phyloP scores from a whole-genome alignment of 2,113 vertebrate genomes.

The Cyanocitta stelleri region DNA sequence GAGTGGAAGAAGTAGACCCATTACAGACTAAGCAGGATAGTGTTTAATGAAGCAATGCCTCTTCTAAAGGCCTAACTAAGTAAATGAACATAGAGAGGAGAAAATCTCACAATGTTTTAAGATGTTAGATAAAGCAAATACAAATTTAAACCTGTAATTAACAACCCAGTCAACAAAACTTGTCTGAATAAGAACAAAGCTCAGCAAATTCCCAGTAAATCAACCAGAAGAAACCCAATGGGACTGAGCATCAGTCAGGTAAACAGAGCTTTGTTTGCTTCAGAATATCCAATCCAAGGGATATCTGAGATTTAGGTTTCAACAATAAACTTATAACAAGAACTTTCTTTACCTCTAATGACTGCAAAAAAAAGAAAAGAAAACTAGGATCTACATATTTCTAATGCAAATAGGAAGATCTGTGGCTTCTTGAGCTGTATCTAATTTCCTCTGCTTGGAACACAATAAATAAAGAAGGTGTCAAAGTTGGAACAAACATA shows the following conservation, averaged over 20 bases:
- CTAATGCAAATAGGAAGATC: not conserved
- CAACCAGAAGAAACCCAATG: not conserved
- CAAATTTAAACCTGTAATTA: conserved; percentile 12
- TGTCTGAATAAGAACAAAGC: not conserved
- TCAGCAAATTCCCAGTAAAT: conserved; percentile 26
- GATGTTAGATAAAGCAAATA: not conserved
- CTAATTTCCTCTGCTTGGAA: not conserved
- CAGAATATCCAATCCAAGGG: not conserved
- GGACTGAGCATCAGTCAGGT: not conserved
- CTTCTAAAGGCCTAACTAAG: not conserved
- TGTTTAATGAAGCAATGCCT: conserved; percentile 34
- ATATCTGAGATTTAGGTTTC: not conserved
- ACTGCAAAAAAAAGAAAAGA: not conserved
- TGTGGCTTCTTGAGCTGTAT: not conserved
- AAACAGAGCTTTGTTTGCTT: not conserved
- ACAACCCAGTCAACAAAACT: not conserved
- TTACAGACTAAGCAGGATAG: not conserved
- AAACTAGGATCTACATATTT: not conserved
- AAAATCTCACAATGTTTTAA: not conserved
- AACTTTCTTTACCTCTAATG: not conserved
- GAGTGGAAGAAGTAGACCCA: not conserved
- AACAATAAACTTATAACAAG: not conserved
- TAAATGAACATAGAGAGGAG: not conserved
- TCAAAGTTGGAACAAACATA: not conserved
- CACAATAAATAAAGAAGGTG: not conserved